These are phyloP conservation scores for Oostethus manadensis DNA, from an alignment of 2,113 vertebrate species.

Conservation along the genomic window DNA sequence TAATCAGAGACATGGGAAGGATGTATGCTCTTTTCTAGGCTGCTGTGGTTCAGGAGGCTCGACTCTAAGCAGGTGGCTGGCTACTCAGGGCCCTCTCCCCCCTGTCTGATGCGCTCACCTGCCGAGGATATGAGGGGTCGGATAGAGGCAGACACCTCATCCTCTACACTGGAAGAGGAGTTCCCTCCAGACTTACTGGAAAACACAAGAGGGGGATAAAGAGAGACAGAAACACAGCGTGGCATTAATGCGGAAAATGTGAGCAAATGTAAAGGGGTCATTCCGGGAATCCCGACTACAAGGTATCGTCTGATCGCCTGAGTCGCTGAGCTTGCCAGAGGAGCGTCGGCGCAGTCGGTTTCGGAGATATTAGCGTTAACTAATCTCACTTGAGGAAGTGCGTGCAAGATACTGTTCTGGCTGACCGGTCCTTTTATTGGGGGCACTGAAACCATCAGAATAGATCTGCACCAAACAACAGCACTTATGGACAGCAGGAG, in stretches of 20 bases:
- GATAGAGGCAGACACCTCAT: constrained; percentile 94
- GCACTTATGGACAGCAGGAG: not conserved
- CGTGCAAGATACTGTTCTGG: constrained; percentile 16
- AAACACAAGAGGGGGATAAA: constrained; percentile 69
- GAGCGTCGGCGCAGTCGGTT: constrained; percentile 12
- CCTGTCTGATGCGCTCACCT: constrained; percentile 74
- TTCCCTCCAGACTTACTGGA: constrained; percentile 94
- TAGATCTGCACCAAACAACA: no score
- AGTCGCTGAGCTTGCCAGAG: constrained; percentile 13
- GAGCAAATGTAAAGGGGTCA: constrained; percentile 4
- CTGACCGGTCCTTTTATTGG: constrained; percentile 25
- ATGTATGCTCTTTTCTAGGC: constrained; percentile 42
- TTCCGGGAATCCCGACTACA: not conserved
- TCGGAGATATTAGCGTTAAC: constrained; percentile 31
- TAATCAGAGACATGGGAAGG: constrained; percentile 59
- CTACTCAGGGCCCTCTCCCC: constrained; percentile 48
- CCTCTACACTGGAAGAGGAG: constrained; percentile 96
- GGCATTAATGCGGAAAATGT: constrained; percentile 54
- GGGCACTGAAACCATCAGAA: constrained; percentile 12
- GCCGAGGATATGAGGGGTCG: constrained; percentile 87
- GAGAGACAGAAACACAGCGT: constrained; percentile 55
- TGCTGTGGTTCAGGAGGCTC: constrained; percentile 20
- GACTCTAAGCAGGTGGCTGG: constrained; percentile 35
- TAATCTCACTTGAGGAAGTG: constrained; percentile 7
- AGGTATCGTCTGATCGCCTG: constrained; percentile 11